These are phyloP conservation scores for Hyaena hyaena DNA, from an alignment of 2,113 vertebrate species.

Conservation along the genomic window DNA sequence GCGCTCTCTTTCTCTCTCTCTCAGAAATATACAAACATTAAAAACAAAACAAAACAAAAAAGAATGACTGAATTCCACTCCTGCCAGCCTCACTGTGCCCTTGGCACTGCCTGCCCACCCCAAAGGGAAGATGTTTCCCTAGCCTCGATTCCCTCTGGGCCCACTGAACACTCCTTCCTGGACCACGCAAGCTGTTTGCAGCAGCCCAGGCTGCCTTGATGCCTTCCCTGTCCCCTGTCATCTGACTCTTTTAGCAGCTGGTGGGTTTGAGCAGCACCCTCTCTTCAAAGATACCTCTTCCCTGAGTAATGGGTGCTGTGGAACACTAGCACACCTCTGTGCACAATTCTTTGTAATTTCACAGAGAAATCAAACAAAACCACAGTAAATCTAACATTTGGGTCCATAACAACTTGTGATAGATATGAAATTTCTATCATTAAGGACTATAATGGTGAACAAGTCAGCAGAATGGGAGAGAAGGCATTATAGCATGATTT, in stretches of 20 bases:
- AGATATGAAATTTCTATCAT: neutral
- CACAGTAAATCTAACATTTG: neutral
- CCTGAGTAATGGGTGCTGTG: neutral
- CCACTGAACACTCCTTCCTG: neutral
- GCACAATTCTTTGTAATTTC: neutral
- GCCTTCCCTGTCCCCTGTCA: neutral
- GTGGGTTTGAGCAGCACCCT: neutral
- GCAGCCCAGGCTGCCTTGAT: neutral
- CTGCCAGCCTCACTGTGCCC: neutral
- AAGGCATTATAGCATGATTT: neutral
- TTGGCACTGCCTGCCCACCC: neutral
- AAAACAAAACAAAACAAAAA: neutral
- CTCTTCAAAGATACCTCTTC: neutral
- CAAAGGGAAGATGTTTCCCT: neutral
- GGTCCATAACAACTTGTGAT: neutral
- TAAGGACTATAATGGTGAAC: neutral
- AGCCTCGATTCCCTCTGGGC: rapidly evolving
- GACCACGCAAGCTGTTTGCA: neutral
- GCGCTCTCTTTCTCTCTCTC: no score
- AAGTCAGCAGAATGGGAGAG: neutral
- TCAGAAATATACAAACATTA: no score
- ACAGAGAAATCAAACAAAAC: slow-evolving; percentile 51
- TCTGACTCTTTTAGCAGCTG: neutral
- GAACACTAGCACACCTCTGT: neutral
- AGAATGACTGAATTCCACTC: neutral